These are phyloP conservation scores for Pandemis corylana DNA, from an alignment of 2,888 invertebrate species.

Conservation along the genomic window DNA sequence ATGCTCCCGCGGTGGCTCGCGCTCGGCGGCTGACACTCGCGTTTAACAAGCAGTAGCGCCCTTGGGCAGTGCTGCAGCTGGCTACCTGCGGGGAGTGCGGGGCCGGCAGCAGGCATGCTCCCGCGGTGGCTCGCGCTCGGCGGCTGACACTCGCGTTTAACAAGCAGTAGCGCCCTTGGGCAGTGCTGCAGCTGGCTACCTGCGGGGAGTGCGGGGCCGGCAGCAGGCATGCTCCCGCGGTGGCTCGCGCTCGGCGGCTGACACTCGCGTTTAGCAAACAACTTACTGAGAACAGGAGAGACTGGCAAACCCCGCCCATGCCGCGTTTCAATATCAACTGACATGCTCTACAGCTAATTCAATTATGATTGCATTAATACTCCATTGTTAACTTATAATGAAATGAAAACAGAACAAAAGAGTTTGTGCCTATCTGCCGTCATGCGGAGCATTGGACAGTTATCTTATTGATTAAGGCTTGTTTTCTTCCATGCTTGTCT, in stretches of 20 bases:
- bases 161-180: not conserved
- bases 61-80: too few species aligned
- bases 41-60: too few species aligned
- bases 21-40: too few species aligned
- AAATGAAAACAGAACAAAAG: slow-evolving; percentile 2
- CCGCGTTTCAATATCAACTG: not conserved
- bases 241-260: not conserved
- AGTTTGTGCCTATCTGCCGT: not conserved
- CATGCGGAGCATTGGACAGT: not conserved
- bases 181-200: not conserved
- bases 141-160: not conserved
- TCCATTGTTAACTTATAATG: slow-evolving; percentile 10
- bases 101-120: not conserved
- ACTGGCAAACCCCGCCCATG: slow-evolving; percentile 4
- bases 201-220: not conserved
- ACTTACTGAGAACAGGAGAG: not conserved
- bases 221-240: not conserved
- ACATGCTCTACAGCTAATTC: slow-evolving; percentile 9
- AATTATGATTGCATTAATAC: slow-evolving; percentile 2
- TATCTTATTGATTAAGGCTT: not conserved
- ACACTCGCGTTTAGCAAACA: not conserved
- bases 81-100: too few species aligned
- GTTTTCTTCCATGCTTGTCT: too few species aligned
- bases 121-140: too few species aligned
- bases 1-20: too few species aligned